Base-by-base conservation (phyloP, 2,888 invertebrate genomes). In the Ctenicera cuprea region DNA sequence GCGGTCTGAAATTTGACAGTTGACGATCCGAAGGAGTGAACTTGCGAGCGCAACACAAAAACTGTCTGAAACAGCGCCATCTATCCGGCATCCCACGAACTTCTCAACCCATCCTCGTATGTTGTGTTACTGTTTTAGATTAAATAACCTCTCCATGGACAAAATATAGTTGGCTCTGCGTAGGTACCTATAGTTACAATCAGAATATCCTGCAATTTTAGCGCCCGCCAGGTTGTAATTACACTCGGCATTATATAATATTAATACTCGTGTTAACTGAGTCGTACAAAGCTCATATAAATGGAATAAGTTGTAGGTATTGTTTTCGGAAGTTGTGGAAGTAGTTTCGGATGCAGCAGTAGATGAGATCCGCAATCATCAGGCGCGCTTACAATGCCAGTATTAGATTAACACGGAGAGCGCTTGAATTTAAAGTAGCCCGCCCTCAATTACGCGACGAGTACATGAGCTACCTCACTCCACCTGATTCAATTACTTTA, bases 321-420 rank as follows among this genome's bases (percentile, higher is more conserved):
- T 81, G 80, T 81, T 80, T 79, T 71, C 75, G 77, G 74, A 79
- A 80, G 79, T 81, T 79, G 74, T 77, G 77, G 77, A 79, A 77
- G 79, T 79, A 78, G 79, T 77, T 80, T 75, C 77, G 80, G 77
- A 76, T 77, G 79, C 76, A 78, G 79, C 76, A 76, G 74, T 76
- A 77, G 77, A 78, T 75, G 78, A 77, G 79, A 79, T 78, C 79
- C 79, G 80, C 79, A 81, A 81, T 81, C 81, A 80, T 81, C 79
- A 78, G 76, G 75, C 74, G 79, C 77, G 79, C 78, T 79, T 79
- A 79, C 79, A 80, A 79, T 79, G 77, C 79, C 77, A 79, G 79
- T 81, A 81, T 81, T 80, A 79, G 79, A 81, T 81, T 81, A 81
- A 80, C 81, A 79, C 80, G 78, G 78, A 78, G 81, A 76, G 78